phyloP scores from a whole-genome alignment of 2,888 invertebrate species.

The Heteromurus nitidus region DNA sequence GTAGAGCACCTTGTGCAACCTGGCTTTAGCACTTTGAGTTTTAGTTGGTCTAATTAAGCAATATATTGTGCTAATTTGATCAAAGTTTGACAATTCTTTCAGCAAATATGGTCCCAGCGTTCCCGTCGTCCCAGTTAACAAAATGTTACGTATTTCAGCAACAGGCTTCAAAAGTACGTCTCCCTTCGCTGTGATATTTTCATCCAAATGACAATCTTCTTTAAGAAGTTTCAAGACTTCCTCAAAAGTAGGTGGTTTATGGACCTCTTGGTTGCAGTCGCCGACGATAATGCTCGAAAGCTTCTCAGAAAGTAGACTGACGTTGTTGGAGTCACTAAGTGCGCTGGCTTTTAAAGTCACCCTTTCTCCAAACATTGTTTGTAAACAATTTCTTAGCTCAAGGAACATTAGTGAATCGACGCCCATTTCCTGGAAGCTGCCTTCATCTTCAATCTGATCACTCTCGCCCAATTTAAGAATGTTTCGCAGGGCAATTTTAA shows the following conservation, averaged over 20 bases:
- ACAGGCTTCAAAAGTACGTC: no score
- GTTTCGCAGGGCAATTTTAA: conserved; percentile 21
- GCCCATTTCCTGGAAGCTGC: conserved; percentile 44
- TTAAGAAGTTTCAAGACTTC: no score
- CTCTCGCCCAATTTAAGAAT: conserved; percentile 35
- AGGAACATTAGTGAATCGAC: conserved; percentile 54
- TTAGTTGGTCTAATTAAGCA: no score
- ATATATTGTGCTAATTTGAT: no score
- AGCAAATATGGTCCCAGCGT: conserved; percentile 33
- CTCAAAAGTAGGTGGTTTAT: no score
- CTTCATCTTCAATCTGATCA: conserved; percentile 38
- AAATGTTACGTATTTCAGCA: no score
- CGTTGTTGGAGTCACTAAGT: conserved; percentile 43
- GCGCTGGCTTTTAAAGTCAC: conserved; percentile 36
- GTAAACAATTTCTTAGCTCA: conserved; percentile 51
- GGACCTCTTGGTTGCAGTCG: no score
- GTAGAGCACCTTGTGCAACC: not conserved
- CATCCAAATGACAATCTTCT: no score
- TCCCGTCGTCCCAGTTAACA: conserved; percentile 46
- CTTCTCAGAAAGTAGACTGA: conserved; percentile 17
- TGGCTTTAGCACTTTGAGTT: no score
- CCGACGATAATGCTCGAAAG: conserved; percentile 44
- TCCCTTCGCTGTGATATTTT: no score
- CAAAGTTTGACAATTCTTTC: not conserved
- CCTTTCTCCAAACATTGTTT: conserved; percentile 29